Evolutionary conservation across 2,888 invertebrate genomes (phyloP), one percentile per base, ranked within the genome.

Genomic region (Listrodromus nycthemerus): DNA sequence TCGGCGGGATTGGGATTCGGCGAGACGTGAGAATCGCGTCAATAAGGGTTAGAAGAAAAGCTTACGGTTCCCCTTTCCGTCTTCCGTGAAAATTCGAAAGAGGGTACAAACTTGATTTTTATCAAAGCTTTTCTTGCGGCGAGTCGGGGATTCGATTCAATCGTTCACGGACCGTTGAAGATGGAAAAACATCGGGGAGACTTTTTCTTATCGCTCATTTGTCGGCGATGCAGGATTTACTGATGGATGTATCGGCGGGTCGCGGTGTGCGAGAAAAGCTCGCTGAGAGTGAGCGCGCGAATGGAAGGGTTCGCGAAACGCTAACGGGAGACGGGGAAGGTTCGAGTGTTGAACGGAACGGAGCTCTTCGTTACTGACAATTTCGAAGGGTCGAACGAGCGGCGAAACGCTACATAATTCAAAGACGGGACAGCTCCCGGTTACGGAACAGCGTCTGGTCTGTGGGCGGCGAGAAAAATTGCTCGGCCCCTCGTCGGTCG

Each of bases 1-100:
- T 13, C 16, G 27, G 13, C 27, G 27, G 69, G 65, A 79, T 73
- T 63, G 7, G 55, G 66, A 65, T 50, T 27, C 4, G 21, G 45
- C 21, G 19, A 63, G 58, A 78, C 41, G 65, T 66, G 71, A 66
- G 66, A 82, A 77, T 73, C 65, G 58, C 71, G 58, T 50, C 65
- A 65, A 82, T 82, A 48, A 50, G 63, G 50, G 45, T 33, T 66
- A 19, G 52, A 37, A 41, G 52, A 69, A 70, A 16, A 27, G 65
- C 71, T 52, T 71, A 52, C 27, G n/a, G 78, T 65, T 8, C 24
- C 27, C 1, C 3, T 13, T 13, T 41, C 13, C 41, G 58, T 58
- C 27, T 16, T 16, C 2, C 16, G 24, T 27, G 24, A 19, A 65
- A 48, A 65, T 50, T 65, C 50, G 65, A n/a, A 75, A 63, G 50